Conservation (phyloP, 2,113 vertebrate genomes). For the Varanus komodoensis region DNA sequence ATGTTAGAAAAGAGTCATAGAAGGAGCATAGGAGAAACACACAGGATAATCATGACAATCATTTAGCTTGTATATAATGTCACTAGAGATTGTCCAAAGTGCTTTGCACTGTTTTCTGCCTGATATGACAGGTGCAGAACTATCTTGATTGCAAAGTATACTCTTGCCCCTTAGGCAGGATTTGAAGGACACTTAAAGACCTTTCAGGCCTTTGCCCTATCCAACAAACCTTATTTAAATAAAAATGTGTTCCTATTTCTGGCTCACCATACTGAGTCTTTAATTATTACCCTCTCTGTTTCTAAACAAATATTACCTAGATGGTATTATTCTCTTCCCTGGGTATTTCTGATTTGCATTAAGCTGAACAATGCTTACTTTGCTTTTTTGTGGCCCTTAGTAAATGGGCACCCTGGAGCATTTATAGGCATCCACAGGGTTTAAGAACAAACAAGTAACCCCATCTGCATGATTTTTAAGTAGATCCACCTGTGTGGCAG, state of each 20-base stretch:
- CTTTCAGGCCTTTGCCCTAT: background rate
- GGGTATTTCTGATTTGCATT: slow-evolving; percentile 57
- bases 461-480: slow-evolving; percentile 45
- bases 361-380: slow-evolving; percentile 68
- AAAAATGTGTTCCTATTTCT: slow-evolving; percentile 39
- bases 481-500: slow-evolving; percentile 4
- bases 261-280: slow-evolving; percentile 22
- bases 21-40: too few relatives aligned
- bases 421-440: slow-evolving; percentile 37
- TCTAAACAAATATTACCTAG: slow-evolving; percentile 49
- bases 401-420: slow-evolving; percentile 43
- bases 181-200: slow-evolving; percentile 13
- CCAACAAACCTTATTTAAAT: slow-evolving; percentile 13
- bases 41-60: too few relatives aligned
- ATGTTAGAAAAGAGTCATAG: too few relatives aligned
- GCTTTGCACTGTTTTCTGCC: background rate
- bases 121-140: background rate
- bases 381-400: slow-evolving; percentile 49
- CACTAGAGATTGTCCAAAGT: background rate
- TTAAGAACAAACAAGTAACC: slow-evolving; percentile 54
- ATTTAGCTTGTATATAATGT: background rate
- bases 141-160: background rate
- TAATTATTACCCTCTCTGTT: slow-evolving; percentile 47
- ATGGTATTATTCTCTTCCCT: slow-evolving; percentile 53
- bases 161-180: background rate